Conservation (phyloP, 1,140 invertebrate genomes). For the Ditylenchus dipsaci region DNA sequence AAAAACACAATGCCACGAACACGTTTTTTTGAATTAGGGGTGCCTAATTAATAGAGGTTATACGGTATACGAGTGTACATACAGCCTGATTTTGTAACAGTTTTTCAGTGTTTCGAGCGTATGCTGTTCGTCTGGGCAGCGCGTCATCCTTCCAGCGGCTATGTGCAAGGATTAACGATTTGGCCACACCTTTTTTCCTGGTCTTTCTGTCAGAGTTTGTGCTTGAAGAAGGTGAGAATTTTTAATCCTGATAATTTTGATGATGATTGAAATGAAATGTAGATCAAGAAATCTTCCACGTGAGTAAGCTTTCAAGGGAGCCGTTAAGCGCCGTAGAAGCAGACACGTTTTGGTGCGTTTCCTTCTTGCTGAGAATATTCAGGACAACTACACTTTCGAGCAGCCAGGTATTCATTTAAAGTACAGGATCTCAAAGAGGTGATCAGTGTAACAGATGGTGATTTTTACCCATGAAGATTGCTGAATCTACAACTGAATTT, state of each 20-base stretch:
- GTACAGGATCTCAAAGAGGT: too few species aligned
- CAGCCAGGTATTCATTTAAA: too few species aligned
- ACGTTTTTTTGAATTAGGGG: too few species aligned
- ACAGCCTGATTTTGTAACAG: not conserved
- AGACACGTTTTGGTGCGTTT: conserved; percentile 97
- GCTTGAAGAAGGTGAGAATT: conserved; percentile 61
- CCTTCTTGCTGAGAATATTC: conserved; percentile 96
- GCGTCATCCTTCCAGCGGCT: conserved; percentile 93
- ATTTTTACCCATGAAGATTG: too few species aligned
- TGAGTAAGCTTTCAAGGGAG: conserved; percentile 72
- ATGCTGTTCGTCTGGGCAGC: conserved; percentile 98
- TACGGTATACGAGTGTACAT: too few species aligned
- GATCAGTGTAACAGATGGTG: too few species aligned
- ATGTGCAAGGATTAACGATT: conserved; percentile 96
- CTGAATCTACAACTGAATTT: not conserved
- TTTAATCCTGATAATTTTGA: too few species aligned
- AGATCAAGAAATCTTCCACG: conserved; percentile 75
- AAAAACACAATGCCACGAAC: too few species aligned
- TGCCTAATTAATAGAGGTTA: too few species aligned
- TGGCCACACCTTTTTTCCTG: conserved; percentile 97
- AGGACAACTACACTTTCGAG: conserved; percentile 59
- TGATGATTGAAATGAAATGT: not conserved
- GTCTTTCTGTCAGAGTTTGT: conserved; percentile 93
- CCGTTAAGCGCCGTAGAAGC: conserved; percentile 83
- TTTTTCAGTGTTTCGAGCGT: conserved; percentile 83